Percentiles rank a stretch among this genome's conserved stretches.
Conservation (phyloP, 2,113 vertebrate genomes). For the Eulemur macaco region DNA sequence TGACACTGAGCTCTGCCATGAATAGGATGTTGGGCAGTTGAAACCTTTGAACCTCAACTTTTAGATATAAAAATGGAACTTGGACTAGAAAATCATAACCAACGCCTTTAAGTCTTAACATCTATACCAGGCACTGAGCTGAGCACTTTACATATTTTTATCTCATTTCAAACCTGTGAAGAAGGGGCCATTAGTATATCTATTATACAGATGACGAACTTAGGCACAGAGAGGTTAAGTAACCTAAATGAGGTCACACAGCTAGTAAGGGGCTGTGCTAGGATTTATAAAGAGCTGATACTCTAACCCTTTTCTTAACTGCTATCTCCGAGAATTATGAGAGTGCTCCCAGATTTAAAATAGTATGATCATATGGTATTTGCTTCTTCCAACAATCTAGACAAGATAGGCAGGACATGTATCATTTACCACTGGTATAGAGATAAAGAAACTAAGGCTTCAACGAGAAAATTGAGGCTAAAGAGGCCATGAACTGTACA, state of each 20-base stretch:
- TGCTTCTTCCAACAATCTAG: neutral
- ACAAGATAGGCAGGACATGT: neutral
- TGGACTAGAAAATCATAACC: neutral
- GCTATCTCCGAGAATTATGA: neutral
- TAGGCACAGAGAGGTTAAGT: neutral
- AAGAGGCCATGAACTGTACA: neutral
- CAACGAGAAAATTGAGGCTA: neutral
- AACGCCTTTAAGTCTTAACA: conserved; percentile 3
- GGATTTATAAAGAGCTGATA: neutral
- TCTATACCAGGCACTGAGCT: neutral
- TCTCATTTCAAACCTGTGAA: neutral
- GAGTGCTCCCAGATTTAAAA: neutral
- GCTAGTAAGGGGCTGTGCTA: neutral
- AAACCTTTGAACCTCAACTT: neutral
- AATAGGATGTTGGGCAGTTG: neutral
- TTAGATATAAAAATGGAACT: neutral
- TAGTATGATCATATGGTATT: neutral
- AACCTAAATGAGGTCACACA: neutral
- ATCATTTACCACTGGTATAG: neutral
- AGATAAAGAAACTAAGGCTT: neutral
- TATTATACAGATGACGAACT: neutral
- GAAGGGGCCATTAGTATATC: neutral
- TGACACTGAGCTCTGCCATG: neutral
- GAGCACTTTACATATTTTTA: neutral
- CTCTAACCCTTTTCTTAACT: neutral